Conservation (phyloP, 2,888 invertebrate genomes). For the Ditula angustiorana region DNA sequence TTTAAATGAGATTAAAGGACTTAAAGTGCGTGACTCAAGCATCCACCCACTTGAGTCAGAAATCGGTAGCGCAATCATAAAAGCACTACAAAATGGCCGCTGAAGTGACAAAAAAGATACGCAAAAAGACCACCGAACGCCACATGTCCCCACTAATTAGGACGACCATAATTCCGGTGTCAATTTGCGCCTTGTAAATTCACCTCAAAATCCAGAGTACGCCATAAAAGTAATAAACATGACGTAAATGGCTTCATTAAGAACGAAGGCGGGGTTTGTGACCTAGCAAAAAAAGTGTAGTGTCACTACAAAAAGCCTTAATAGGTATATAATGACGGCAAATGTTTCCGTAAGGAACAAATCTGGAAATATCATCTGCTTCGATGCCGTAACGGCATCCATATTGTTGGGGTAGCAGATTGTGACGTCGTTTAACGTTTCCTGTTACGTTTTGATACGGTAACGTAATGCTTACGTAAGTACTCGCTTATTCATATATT, state of each 20-base stretch:
- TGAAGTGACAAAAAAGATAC: constrained; percentile 37
- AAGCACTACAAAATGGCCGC: constrained; percentile 25
- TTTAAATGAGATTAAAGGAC: constrained; percentile 12
- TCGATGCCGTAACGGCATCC: constrained; percentile 64
- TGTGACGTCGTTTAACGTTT: constrained; percentile 48
- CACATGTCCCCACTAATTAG: constrained; percentile 72
- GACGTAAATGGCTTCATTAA: constrained; percentile 84
- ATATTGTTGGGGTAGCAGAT: constrained; percentile 55
- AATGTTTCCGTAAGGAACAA: constrained; percentile 76
- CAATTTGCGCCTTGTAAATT: constrained; percentile 82
- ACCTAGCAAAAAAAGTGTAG: constrained; percentile 76
- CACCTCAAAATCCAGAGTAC: constrained; percentile 76
- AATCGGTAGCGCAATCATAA: constrained; percentile 40
- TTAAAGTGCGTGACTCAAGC: constrained; percentile 3
- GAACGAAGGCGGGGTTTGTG: constrained; percentile 70
- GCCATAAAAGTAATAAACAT: constrained; percentile 82
- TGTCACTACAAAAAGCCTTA: constrained; percentile 65
- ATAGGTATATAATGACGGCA: constrained; percentile 80
- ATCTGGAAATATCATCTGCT: constrained; percentile 71
- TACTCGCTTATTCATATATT: constrained; percentile 26
- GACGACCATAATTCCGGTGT: constrained; percentile 68
- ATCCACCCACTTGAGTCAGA: constrained; percentile 23
- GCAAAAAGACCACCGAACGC: constrained; percentile 49
- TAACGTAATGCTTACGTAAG: constrained; percentile 25
- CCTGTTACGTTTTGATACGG: constrained; percentile 42